Conservation (phyloP, 2,113 vertebrate species). For the Pao palembangensis region DNA sequence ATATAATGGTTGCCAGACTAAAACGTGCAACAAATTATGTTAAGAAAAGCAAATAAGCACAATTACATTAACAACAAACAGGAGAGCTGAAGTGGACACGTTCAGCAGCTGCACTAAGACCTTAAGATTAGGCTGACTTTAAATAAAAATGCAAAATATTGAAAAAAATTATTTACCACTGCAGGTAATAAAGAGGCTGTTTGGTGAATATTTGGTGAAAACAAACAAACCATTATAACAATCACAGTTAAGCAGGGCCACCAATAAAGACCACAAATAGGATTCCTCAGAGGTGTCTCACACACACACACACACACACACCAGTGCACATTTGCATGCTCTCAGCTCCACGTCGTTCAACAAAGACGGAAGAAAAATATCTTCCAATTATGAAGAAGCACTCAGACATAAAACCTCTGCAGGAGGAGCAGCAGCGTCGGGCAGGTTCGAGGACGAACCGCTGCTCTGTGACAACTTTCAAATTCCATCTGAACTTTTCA, state of each 20-base stretch:
- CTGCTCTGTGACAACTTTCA: constrained; percentile 44
- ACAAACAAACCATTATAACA: constrained; percentile 7
- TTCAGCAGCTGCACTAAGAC: no score
- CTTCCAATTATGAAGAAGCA: constrained; percentile 35
- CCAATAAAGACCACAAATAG: constrained; percentile 22
- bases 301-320: not conserved
- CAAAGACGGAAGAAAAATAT: constrained; percentile 22
- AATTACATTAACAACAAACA: no score
- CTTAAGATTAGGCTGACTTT: no score
- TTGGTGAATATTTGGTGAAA: not conserved
- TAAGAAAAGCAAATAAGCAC: not conserved
- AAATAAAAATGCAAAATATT: no score
- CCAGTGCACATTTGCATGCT: constrained; percentile 1
- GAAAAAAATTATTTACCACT: no score
- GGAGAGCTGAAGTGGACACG: no score
- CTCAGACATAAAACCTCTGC: constrained; percentile 22
- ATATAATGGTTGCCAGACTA: not conserved
- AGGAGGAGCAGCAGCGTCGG: constrained; percentile 14
- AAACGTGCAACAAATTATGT: not conserved
- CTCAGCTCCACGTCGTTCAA: constrained; percentile 30
- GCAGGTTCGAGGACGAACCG: constrained; percentile 43
- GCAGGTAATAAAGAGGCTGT: no score
- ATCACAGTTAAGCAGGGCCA: not conserved
- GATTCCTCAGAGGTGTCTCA: constrained; percentile 14
- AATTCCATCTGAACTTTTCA: constrained; percentile 57